phyloP scores from a whole-genome alignment of 2,113 vertebrate genomes.

The Hiodon alosoides region DNA sequence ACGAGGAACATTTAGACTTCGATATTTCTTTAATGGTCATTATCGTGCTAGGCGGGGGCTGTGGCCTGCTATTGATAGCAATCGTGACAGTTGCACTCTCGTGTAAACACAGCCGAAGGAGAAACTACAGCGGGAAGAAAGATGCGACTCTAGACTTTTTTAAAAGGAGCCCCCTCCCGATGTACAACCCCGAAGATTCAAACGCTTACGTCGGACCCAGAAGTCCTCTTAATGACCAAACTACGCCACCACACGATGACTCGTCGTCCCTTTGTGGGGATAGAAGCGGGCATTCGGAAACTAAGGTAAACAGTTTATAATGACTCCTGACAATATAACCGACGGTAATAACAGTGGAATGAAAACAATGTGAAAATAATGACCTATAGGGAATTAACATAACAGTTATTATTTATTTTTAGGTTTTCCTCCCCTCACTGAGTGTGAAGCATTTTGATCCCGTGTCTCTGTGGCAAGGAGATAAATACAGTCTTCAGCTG shows the following conservation, averaged over 20 bases:
- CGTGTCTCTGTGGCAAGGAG: slow-evolving; percentile 49
- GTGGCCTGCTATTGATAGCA: slow-evolving; percentile 56
- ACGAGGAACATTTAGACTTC: slow-evolving; percentile 24
- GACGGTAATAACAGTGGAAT: too few relatives aligned
- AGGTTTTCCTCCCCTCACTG: slow-evolving; percentile 55
- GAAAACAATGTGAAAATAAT: background rate
- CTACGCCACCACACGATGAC: slow-evolving; percentile 46
- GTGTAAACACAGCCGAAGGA: slow-evolving; percentile 41
- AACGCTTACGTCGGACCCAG: slow-evolving; percentile 41
- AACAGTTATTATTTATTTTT: slow-evolving; percentile 46
- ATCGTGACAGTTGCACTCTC: slow-evolving; percentile 52
- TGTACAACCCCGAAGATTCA: slow-evolving; percentile 24
- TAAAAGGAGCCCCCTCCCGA: slow-evolving; percentile 38
- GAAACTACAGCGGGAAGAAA: slow-evolving; percentile 37
- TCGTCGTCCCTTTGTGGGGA: slow-evolving; percentile 53
- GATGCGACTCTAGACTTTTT: slow-evolving; percentile 43
- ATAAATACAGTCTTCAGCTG: slow-evolving; percentile 61
- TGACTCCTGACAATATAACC: background rate
- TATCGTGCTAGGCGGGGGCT: slow-evolving; percentile 48
- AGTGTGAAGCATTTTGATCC: slow-evolving; percentile 51
- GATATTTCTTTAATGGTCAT: slow-evolving; percentile 52
- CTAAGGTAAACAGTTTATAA: slow-evolving; percentile 50
- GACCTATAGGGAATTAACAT: slow-evolving; percentile 31
- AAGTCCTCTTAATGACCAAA: slow-evolving; percentile 46
- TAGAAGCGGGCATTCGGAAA: slow-evolving; percentile 53